Evolutionary conservation across 2,113 vertebrate species (phyloP), one percentile per base, ranked within the genome.

Genomic region (Lophochroa leadbeateri): DNA sequence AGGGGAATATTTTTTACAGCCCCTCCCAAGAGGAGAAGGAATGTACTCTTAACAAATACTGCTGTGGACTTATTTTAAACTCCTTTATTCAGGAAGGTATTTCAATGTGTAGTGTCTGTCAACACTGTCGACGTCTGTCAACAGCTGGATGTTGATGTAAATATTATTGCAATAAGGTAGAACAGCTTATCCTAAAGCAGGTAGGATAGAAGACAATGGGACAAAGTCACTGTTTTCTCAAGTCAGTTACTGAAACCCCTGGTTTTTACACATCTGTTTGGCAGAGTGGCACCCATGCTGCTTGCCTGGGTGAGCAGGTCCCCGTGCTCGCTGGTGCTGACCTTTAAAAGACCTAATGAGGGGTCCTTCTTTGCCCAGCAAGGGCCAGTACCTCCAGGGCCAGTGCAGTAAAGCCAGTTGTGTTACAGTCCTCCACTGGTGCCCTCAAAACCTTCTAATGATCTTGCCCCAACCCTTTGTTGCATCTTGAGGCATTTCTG

Each of bases 311-410:
- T 24, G 46, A 35, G 49, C 11, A 65, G 18, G 17, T 46, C 44
- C 35, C 27, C 1, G 0, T 35, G 50, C 10, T 65, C 10, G 0
- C 25, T 9, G 1, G 7, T 0, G 0, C 11, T 24, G 23, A 35
- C 28, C 14, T 71, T 35, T 11, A 23, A 8, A 39, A 65, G 33
- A 18, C 1, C 0, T 7, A 41, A 43, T 1, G 1, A 28, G 57
- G 37, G 12, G 6, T 27, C 18, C 7, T 52, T 23, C 49, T 74
- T 60, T 31, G 58, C 24, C 29, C 39, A 47, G 44, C 4, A 31
- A 58, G 35, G 8, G 25, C 25, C 55, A 76, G 25, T 13, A 17
- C 8, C 19, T 21, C 15, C 1, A 2, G 44, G 44, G 25, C 7
- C 60, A 44, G 8, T 0, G 3, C n/a, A 11, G 14, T 10, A 14